Conservation (phyloP, 2,113 vertebrate genomes). For the Corythornis vintsioides region DNA sequence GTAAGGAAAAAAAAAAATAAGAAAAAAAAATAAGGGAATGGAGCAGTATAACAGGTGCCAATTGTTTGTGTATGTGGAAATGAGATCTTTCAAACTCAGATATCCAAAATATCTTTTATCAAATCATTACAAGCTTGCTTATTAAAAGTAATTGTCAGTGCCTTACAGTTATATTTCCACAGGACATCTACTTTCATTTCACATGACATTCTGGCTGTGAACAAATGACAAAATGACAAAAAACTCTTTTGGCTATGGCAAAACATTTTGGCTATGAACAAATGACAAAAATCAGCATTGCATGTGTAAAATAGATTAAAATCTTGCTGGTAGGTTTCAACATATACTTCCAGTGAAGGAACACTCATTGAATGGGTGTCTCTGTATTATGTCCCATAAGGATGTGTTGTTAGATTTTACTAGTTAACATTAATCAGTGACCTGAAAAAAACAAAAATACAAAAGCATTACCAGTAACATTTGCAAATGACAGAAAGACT, state of each 20-base stretch:
- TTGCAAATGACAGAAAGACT: neutral
- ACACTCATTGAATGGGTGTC: neutral
- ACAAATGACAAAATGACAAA: neutral
- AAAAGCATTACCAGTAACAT: constrained; percentile 10
- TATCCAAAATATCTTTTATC: neutral
- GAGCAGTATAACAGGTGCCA: neutral
- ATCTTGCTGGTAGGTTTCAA: neutral
- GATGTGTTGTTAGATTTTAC: constrained; percentile 4
- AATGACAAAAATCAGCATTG: neutral
- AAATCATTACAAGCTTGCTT: neutral
- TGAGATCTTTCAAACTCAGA: neutral
- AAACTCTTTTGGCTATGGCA: too few species aligned
- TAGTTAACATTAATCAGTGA: constrained; percentile 31
- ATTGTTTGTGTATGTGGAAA: neutral
- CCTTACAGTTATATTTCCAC: neutral
- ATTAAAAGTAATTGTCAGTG: neutral
- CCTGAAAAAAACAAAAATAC: constrained; percentile 48
- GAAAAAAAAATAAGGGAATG: neutral
- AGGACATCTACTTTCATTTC: neutral
- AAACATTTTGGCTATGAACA: neutral
- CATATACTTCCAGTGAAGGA: neutral
- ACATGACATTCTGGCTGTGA: neutral
- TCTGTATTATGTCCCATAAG: neutral
- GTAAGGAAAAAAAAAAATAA: neutral
- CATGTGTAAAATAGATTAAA: neutral